Conservation (phyloP, 2,797 vertebrate genomes). For the Austrolebias charrua region DNA sequence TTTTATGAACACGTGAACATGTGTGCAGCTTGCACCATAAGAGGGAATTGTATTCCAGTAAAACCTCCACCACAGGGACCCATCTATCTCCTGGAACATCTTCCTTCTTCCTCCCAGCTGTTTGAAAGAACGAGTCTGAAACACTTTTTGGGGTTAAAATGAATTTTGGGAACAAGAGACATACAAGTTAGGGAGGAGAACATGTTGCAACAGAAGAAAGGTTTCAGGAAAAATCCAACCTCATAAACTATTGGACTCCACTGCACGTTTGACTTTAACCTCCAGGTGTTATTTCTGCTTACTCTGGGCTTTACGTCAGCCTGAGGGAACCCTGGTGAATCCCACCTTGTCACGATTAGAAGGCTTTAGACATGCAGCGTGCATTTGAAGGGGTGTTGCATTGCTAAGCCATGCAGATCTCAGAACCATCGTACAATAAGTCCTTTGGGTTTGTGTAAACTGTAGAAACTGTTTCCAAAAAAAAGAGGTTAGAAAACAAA, state of each 20-base stretch:
- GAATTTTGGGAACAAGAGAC: conserved; percentile 64
- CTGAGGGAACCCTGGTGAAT: conserved; percentile 35
- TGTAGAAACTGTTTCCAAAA: background rate
- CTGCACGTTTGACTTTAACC: conserved; percentile 28
- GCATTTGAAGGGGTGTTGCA: conserved; percentile 43
- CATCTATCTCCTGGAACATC: conserved; percentile 45
- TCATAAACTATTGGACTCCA: conserved; percentile 16
- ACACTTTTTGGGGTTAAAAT: conserved; percentile 47
- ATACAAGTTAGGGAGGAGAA: conserved; percentile 13
- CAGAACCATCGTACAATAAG: conserved; percentile 33
- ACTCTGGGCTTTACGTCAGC: conserved; percentile 30
- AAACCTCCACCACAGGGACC: conserved; percentile 48
- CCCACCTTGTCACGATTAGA: conserved; percentile 58
- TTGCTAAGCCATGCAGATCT: conserved; percentile 29
- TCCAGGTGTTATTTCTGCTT: conserved; percentile 51
- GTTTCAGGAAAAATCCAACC: conserved; percentile 19
- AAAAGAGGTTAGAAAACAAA: too few relatives aligned
- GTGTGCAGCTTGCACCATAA: conserved; percentile 50
- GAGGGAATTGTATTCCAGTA: conserved; percentile 57
- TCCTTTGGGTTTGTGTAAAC: conserved; percentile 22
- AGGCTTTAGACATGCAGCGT: conserved; percentile 53
- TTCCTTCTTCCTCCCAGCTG: conserved; percentile 51
- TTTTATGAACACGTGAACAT: conserved; percentile 9
- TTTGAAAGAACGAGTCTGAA: conserved; percentile 29
- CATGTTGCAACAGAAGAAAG: background rate